Percentiles rank a stretch among this genome's conserved stretches.
Evolutionary conservation across 2,797 vertebrate genomes (phyloP).

Genomic region (Parauchenoglanis punctatus): DNA sequence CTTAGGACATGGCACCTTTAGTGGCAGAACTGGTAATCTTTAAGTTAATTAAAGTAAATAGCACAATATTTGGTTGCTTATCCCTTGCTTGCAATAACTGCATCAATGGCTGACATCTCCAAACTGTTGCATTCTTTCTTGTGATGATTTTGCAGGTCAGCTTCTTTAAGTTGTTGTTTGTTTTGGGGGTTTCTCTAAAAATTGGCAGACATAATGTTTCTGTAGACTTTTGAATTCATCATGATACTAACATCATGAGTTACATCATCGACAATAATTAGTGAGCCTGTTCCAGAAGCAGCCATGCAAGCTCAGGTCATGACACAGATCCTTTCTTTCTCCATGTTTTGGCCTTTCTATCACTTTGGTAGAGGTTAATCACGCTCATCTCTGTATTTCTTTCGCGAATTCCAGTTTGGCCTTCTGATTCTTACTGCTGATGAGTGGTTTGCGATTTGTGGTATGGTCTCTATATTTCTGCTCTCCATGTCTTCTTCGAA

Average conservation of each 20-base stretch:
- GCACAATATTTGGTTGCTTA: neutral
- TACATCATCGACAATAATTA: neutral
- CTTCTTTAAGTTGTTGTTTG: neutral
- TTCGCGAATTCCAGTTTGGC: no score
- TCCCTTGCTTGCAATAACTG: neutral
- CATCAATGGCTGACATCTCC: neutral
- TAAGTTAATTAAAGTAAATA: neutral
- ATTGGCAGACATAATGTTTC: neutral
- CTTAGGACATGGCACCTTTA: neutral
- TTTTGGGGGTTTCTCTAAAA: neutral
- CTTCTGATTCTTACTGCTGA: no score
- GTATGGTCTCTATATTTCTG: no score
- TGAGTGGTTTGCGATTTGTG: no score
- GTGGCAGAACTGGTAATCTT: neutral
- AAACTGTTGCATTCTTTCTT: neutral
- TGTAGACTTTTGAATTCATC: neutral
- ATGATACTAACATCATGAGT: neutral
- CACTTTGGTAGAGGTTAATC: neutral
- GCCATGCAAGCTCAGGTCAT: neutral
- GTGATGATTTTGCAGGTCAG: neutral
- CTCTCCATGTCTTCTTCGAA: no score
- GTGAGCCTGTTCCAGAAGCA: neutral
- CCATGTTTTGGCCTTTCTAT: neutral
- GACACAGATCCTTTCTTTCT: neutral
- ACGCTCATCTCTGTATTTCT: no score